Evolutionary conservation across 1,140 invertebrate genomes (phyloP).

Genomic region (Leucophenga varia): DNA sequence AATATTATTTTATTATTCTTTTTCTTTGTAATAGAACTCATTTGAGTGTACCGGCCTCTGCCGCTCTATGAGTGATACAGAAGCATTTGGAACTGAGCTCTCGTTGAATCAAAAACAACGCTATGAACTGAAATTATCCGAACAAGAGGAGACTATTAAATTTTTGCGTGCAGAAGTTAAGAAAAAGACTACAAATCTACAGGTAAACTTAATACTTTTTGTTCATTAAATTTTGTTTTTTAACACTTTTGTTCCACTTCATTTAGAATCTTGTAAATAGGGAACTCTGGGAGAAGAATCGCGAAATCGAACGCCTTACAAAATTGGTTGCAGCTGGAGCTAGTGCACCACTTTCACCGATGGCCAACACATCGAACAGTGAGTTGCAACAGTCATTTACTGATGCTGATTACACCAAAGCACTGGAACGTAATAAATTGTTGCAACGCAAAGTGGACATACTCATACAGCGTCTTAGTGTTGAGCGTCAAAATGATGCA

Average conservation of each 20-base stretch:
- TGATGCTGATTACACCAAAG: constrained; percentile 35
- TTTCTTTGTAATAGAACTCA: too few relatives aligned
- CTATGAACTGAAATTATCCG: constrained; percentile 29
- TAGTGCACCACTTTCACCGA: constrained; percentile 17
- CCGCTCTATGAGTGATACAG: constrained; percentile 38
- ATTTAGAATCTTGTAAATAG: constrained; percentile 63
- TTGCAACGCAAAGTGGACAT: constrained; percentile 46
- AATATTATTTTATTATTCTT: too few relatives aligned
- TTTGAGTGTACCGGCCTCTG: constrained; percentile 5
- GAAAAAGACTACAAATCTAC: constrained; percentile 66
- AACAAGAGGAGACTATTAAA: constrained; percentile 46
- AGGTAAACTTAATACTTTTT: constrained; percentile 41
- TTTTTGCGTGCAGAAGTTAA: constrained; percentile 64
- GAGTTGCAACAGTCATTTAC: constrained; percentile 40
- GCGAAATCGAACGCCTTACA: constrained; percentile 67
- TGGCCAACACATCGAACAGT: constrained; percentile 15
- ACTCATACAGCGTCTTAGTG: constrained; percentile 45
- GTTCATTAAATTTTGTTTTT: constrained; percentile 2
- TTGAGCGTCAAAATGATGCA: constrained; percentile 35
- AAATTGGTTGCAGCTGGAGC: constrained; percentile 45
- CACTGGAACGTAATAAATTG: constrained; percentile 44
- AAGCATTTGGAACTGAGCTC: constrained; percentile 23
- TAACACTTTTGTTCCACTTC: background rate
- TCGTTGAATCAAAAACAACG: constrained; percentile 33
- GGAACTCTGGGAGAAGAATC: constrained; percentile 71